Conservation (phyloP, 2,888 invertebrate species). For the Pristionchus japonicus region DNA sequence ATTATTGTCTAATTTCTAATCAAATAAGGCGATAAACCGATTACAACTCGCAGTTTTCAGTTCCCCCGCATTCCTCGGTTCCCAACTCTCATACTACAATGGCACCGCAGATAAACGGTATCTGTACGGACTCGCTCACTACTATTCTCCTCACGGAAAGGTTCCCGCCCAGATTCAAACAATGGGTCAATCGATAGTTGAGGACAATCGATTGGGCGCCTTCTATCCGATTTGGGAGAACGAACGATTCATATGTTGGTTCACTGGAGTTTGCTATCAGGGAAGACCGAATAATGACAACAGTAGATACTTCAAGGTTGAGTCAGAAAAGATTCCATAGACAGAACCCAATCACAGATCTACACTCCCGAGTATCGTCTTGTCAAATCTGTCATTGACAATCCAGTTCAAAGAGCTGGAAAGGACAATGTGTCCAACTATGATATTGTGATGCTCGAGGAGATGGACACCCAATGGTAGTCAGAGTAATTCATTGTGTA, state of each 20-base stretch:
- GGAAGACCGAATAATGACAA: neutral
- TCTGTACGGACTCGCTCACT: constrained; percentile 9
- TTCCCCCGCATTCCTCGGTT: neutral
- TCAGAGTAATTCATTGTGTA: neutral
- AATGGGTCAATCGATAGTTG: neutral
- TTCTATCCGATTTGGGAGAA: neutral
- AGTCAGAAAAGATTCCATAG: neutral
- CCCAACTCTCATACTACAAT: neutral
- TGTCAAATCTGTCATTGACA: neutral
- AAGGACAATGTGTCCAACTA: neutral
- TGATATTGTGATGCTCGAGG: constrained; percentile 9
- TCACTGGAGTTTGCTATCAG: constrained; percentile 14
- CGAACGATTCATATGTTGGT: constrained; percentile 23
- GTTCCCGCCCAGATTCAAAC: neutral
- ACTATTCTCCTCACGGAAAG: neutral
- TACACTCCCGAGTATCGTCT: constrained; percentile 24
- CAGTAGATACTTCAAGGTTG: neutral
- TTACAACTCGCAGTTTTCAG: no score
- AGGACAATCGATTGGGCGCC: neutral
- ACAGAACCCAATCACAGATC: neutral
- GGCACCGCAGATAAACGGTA: neutral
- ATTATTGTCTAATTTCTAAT: no score
- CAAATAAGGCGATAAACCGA: no score
- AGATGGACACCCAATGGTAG: neutral
- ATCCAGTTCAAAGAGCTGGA: neutral